Conservation (phyloP, 2,113 vertebrate species). For the Pyxicephalus adspersus region DNA sequence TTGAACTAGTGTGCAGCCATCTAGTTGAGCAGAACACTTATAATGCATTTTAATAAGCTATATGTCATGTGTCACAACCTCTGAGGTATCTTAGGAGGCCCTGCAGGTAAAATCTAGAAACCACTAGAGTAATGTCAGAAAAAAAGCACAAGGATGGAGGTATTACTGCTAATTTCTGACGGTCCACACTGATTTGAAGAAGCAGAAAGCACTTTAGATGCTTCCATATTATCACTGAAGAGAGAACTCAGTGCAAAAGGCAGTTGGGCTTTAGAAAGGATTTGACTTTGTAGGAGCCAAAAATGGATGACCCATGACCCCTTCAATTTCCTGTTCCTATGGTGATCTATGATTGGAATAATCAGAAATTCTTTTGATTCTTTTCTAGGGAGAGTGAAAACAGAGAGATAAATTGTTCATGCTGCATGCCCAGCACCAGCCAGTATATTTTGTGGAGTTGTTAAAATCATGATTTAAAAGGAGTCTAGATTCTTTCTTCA, state of each 20-base stretch:
- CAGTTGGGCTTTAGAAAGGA: not conserved
- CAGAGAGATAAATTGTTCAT: not conserved
- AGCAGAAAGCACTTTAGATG: not conserved
- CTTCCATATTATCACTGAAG: slow-evolving; percentile 1
- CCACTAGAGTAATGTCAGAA: not conserved
- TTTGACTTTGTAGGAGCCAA: slow-evolving; percentile 30
- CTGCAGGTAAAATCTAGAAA: not conserved
- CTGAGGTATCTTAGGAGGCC: not conserved
- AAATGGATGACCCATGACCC: not conserved
- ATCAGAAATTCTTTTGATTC: not conserved
- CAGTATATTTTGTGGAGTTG: too few species aligned
- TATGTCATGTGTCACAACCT: not conserved
- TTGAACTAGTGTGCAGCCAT: not conserved
- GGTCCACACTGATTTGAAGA: not conserved
- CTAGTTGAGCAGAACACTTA: not conserved
- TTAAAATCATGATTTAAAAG: too few species aligned
- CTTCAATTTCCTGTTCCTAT: slow-evolving; percentile 21
- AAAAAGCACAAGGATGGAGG: not conserved
- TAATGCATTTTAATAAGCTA: not conserved
- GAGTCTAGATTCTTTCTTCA: too few species aligned
- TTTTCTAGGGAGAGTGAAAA: not conserved
- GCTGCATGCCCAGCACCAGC: not conserved
- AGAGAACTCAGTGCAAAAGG: not conserved
- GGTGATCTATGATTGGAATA: not conserved
- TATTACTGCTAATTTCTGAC: not conserved